These are phyloP conservation scores for Lepidurus apus DNA, from an alignment of 1,140 invertebrate species.

Conservation along the genomic window DNA sequence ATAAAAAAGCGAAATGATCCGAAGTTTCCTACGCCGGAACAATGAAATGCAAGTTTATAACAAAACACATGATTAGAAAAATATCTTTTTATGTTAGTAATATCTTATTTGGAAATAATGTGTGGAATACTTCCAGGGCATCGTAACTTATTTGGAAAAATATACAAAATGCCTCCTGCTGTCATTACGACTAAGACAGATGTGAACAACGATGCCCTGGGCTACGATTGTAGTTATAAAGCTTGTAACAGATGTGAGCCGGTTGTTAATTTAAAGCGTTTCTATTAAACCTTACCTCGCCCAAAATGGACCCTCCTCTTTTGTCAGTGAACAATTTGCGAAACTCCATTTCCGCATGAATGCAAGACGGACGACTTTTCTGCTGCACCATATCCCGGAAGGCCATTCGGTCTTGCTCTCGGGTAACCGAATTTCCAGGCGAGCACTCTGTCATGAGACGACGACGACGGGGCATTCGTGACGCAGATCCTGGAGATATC, in stretches of 20 bases:
- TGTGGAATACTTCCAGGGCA: neutral
- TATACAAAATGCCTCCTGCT: neutral
- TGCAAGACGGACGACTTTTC: constrained; percentile 48
- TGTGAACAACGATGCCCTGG: neutral
- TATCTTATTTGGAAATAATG: too few relatives aligned
- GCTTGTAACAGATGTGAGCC: neutral
- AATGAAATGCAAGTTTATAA: too few relatives aligned
- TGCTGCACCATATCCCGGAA: constrained; percentile 40
- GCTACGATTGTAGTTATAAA: neutral
- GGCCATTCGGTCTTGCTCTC: constrained; percentile 44
- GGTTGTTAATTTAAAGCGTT: neutral
- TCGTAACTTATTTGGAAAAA: neutral
- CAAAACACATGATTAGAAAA: too few relatives aligned
- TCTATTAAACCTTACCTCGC: constrained; percentile 43
- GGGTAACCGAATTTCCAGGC: constrained; percentile 30
- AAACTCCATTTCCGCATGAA: constrained; percentile 46
- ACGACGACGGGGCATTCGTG: constrained; percentile 11
- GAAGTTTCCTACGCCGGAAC: too few relatives aligned
- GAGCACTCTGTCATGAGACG: constrained; percentile 18
- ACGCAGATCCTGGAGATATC: constrained; percentile 31
- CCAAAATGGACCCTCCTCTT: constrained; percentile 46
- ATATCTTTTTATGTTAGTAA: too few relatives aligned
- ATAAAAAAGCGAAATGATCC: too few relatives aligned
- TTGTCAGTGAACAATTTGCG: constrained; percentile 41
- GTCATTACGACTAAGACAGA: neutral